phyloP scores from a whole-genome alignment of 2,888 invertebrate species.

The Melieria crassipennis region DNA sequence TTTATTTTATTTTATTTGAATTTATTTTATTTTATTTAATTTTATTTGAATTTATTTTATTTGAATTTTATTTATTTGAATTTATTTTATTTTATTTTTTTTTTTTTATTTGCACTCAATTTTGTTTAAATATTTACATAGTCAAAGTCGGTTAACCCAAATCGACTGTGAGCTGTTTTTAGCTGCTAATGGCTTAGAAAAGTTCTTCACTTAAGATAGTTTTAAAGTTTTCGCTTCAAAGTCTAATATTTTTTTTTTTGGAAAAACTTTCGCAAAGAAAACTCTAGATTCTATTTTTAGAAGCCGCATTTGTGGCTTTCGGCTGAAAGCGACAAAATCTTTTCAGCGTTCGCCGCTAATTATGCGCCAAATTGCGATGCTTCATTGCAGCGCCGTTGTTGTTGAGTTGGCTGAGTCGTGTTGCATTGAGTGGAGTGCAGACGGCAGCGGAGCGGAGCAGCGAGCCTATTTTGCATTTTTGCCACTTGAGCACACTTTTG shows the following conservation, averaged over 20 bases:
- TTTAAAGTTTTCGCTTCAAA: no score
- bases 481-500: conserved; percentile 37
- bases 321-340: no score
- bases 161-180: no score
- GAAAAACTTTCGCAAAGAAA: no score
- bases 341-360: conserved; percentile 14
- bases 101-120: background rate
- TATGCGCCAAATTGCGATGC: conserved; percentile 28
- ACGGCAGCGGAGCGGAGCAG: background rate
- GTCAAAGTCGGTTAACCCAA: no score
- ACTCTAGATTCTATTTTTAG: no score
- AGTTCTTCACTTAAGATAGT: no score
- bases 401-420: background rate
- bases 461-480: conserved; percentile 21
- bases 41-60: background rate
- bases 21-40: background rate
- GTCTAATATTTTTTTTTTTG: no score
- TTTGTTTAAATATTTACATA: background rate
- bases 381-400: conserved; percentile 1
- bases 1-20: background rate
- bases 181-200: no score
- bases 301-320: no score
- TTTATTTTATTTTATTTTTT: background rate
- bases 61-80: background rate
- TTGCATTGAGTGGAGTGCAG: background rate